Percentiles rank a stretch among this genome's conserved stretches.
phyloP scores from a whole-genome alignment of 2,113 vertebrate species.

The Pelobates fuscus region DNA sequence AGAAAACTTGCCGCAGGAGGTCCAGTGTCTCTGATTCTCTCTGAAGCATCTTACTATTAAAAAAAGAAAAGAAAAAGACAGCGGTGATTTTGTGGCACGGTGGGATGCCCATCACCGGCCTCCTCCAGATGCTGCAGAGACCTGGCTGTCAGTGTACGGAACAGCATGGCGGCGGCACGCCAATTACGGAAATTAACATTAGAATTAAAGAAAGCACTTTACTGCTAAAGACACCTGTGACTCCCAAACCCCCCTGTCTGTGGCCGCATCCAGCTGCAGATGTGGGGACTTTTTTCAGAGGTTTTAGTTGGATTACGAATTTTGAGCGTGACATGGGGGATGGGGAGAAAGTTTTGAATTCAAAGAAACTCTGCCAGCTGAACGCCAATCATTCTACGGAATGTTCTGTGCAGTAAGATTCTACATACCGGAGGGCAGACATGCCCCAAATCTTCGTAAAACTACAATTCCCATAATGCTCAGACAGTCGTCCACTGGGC shows the following conservation, averaged over 20 bases:
- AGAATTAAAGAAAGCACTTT: conserved; percentile 37
- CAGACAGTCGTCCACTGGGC: too few species aligned
- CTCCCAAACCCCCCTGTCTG: conserved; percentile 2
- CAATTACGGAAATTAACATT: conserved; percentile 45
- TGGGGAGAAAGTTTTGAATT: background rate
- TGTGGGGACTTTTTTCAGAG: background rate
- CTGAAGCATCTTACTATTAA: conserved; percentile 29
- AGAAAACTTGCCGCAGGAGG: background rate
- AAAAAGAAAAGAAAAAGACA: conserved; percentile 4
- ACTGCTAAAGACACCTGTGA: conserved; percentile 35
- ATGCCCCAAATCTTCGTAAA: background rate
- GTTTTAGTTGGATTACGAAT: background rate
- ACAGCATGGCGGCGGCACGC: conserved; percentile 22
- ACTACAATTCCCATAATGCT: background rate
- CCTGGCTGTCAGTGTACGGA: conserved; percentile 15
- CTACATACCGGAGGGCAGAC: background rate
- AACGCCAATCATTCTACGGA: too few species aligned
- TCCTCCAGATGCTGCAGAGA: conserved; percentile 27
- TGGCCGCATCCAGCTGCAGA: conserved; percentile 11
- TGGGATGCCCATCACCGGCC: conserved; percentile 24
- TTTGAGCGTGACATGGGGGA: background rate
- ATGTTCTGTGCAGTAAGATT: background rate
- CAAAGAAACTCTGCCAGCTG: background rate
- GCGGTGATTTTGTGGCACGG: conserved; percentile 12
- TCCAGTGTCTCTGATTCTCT: conserved; percentile 1